Evolutionary conservation across 2,113 vertebrate species (phyloP), one percentile per base, ranked within the genome.

Genomic region (Paralichthys olivaceus): DNA sequence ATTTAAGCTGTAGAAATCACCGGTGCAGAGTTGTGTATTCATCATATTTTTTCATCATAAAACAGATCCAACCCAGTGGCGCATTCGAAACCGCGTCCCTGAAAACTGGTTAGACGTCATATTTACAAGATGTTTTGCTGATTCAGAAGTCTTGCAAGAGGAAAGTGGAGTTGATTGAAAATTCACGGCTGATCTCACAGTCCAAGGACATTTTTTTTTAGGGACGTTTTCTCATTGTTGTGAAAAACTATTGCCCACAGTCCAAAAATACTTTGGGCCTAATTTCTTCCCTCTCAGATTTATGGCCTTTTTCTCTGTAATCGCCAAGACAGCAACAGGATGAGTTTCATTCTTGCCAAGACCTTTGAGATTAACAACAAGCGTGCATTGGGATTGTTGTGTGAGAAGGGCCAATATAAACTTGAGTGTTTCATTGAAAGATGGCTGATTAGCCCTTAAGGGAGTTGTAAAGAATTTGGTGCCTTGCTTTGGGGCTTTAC

Each of bases 401-500:
- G 88, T 82, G 67, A 47, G 72, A 79, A 74, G 72, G 72, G 69
- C 80, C 72, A 76, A 80, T 85, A 89, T 89, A 90, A 91, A 84
- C 84, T 87, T 49, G 55, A 72, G 62, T 81, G 77, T 85, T 93
- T 91, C 82, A 90, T 80, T 84, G 90, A 85, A 69, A 76, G 85
- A 79, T 71, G 84, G 72, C 85, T 92, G 91, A 91, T 92, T 91
- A 86, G 90, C 88, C 83, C 91, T 89, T 76, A 55, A 77, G 89
- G 87, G 90, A 57, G 69, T 47, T 58, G 77, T 90, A 91, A 92
- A 91, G 82, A 80, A 74, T 79, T 57, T 47, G 66, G 72, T 87
- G 74, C 77, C 80, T 77, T 80, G 40, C 40, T 75, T 75, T 80
- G 55, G 67, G 74, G 62, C 75, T 74, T 75, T n/a, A 66, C 78